Percentiles rank a stretch among this genome's conserved stretches.
These are phyloP conservation scores for Luscinia megarhynchos DNA, from an alignment of 2,797 vertebrate species.

Conservation along the genomic window DNA sequence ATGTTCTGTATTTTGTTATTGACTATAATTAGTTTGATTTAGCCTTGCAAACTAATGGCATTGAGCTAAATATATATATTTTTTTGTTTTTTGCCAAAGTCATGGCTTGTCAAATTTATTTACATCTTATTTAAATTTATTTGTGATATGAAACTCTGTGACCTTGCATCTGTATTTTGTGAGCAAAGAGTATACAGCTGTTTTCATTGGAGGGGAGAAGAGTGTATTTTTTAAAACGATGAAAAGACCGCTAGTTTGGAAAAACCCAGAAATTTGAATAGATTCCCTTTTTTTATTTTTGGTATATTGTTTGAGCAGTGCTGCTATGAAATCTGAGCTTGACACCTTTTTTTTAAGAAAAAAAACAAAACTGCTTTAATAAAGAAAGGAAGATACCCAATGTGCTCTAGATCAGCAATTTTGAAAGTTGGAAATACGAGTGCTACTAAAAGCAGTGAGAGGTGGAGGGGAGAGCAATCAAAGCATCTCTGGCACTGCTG, in stretches of 20 bases:
- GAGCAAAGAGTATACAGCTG: slow-evolving; percentile 55
- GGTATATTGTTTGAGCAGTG: slow-evolving; percentile 69
- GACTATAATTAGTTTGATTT: slow-evolving; percentile 86
- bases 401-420: neutral
- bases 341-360: neutral
- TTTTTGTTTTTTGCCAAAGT: slow-evolving; percentile 85
- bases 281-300: slow-evolving; percentile 43
- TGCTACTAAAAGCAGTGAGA: slow-evolving; percentile 13
- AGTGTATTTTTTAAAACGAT: slow-evolving; percentile 56
- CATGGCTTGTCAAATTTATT: slow-evolving; percentile 80
- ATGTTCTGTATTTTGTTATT: slow-evolving; percentile 87
- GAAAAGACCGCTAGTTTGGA: slow-evolving; percentile 50
- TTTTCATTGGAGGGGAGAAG: slow-evolving; percentile 45
- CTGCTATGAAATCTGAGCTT: slow-evolving; percentile 71
- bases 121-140: slow-evolving; percentile 83
- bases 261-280: slow-evolving; percentile 40
- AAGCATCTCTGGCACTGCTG: neutral
- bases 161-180: slow-evolving; percentile 77
- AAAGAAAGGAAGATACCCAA: neutral
- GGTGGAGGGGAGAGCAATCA: neutral
- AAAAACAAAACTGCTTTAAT: slow-evolving; percentile 3
- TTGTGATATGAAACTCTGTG: slow-evolving; percentile 80
- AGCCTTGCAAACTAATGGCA: slow-evolving; percentile 87
- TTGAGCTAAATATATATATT: slow-evolving; percentile 82
- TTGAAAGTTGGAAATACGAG: neutral